phyloP scores from a whole-genome alignment of 1,140 invertebrate species.

The Bilobella aurantiaca region DNA sequence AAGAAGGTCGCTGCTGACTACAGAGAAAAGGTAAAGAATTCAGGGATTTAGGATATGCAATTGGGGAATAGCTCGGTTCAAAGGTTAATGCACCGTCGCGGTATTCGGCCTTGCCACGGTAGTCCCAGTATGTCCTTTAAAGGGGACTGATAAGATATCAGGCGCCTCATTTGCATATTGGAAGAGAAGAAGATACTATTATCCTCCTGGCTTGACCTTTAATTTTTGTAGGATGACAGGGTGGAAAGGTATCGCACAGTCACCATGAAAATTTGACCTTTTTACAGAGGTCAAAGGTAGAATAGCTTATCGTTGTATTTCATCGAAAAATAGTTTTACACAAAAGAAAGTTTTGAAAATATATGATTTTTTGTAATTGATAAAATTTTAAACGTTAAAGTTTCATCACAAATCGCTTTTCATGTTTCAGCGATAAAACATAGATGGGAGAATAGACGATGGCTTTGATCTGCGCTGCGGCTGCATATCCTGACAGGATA shows the following conservation, averaged over 20 bases:
- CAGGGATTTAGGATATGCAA: too few species aligned
- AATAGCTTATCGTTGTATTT: not conserved
- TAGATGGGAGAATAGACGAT: too few species aligned
- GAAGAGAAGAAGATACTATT: constrained; percentile 31
- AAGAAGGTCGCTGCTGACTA: constrained; percentile 74
- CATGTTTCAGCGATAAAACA: too few species aligned
- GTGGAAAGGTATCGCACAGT: constrained; percentile 33
- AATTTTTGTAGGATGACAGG: constrained; percentile 22
- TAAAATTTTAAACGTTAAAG: too few species aligned
- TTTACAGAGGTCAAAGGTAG: not conserved
- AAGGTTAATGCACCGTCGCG: too few species aligned
- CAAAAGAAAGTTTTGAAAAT: not conserved
- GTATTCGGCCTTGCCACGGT: not conserved
- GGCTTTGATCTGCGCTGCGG: too few species aligned
- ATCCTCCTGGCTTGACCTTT: constrained; percentile 30
- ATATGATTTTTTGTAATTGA: constrained; percentile 24
- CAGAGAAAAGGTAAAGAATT: constrained; percentile 70
- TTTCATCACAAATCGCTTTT: too few species aligned
- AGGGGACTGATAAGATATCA: constrained; percentile 2
- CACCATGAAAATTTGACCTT: too few species aligned
- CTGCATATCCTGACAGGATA: too few species aligned
- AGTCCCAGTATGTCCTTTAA: constrained; percentile 12
- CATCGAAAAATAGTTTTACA: not conserved
- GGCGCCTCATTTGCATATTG: constrained; percentile 17
- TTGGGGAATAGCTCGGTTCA: too few species aligned